These are phyloP conservation scores for Anticlea derivata DNA, from an alignment of 2,888 invertebrate species.

Conservation along the genomic window DNA sequence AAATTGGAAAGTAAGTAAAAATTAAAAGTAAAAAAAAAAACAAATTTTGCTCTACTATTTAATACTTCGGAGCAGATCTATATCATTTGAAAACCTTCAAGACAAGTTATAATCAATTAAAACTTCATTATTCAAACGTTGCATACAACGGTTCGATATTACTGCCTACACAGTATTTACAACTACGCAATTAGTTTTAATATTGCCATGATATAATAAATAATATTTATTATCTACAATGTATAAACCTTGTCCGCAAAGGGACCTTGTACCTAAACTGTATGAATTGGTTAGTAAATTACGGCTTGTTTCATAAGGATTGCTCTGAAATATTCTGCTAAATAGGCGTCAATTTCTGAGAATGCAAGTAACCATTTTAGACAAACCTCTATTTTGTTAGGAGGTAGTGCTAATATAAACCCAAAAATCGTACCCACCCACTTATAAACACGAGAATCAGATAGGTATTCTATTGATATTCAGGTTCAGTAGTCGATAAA, in stretches of 20 bases:
- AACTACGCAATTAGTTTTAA: conserved; percentile 18
- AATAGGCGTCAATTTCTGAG: not conserved
- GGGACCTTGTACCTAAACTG: conserved; percentile 4
- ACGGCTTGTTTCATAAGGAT: not conserved
- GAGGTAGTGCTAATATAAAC: too few species aligned
- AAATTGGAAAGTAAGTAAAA: too few species aligned
- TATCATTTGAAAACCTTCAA: too few species aligned
- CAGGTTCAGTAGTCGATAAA: conserved; percentile 24
- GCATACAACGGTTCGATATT: not conserved
- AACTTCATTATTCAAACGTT: conserved; percentile 3
- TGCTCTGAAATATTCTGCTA: not conserved
- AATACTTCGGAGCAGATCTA: too few species aligned
- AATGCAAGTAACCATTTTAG: too few species aligned
- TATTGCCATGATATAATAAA: conserved; percentile 25
- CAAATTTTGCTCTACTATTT: too few species aligned
- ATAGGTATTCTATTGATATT: conserved; percentile 38
- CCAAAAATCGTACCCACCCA: conserved; percentile 22
- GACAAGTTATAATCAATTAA: not conserved
- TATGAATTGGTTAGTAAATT: conserved; percentile 2
- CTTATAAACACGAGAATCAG: conserved; percentile 28
- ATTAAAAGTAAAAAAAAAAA: too few species aligned
- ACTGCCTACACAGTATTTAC: conserved; percentile 9
- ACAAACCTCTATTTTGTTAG: too few species aligned
- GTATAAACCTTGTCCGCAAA: conserved; percentile 14
- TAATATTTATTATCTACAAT: conserved; percentile 3